These are phyloP conservation scores for Scaptomyza graminum DNA, from an alignment of 1,140 invertebrate species.

Conservation along the genomic window DNA sequence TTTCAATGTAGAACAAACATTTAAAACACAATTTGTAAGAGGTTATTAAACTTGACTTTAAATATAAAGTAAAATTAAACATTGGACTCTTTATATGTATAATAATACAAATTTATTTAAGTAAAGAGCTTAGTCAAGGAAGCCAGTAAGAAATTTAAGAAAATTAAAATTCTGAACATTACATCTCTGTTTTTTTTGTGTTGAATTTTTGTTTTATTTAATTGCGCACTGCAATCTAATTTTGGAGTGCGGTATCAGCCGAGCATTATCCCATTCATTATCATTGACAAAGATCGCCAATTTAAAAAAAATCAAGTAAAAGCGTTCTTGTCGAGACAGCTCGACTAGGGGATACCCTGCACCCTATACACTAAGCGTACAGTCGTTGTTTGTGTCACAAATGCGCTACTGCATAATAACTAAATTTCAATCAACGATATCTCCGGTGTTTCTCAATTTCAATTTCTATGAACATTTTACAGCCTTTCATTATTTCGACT, in stretches of 20 bases:
- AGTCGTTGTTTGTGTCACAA: no score
- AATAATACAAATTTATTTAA: not conserved
- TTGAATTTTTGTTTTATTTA: slow-evolving; percentile 52
- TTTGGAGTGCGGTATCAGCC: slow-evolving; percentile 64
- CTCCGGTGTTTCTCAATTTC: no score
- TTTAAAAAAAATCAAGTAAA: not conserved
- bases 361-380: no score
- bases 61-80: not conserved
- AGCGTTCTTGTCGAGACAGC: no score
- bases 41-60: no score
- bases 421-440: no score
- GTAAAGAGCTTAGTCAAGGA: not conserved
- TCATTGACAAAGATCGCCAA: slow-evolving; percentile 44
- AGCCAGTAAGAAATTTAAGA: not conserved
- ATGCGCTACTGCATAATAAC: no score
- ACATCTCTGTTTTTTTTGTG: slow-evolving; percentile 17
- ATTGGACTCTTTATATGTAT: not conserved
- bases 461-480: no score
- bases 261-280: slow-evolving; percentile 14
- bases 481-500: no score
- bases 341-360: no score
- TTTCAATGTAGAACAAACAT: no score
- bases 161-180: slow-evolving; percentile 6
- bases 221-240: slow-evolving; percentile 64
- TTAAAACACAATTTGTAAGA: no score